A percentile compares a stretch with the other conserved stretches of the same genome.
These are phyloP conservation scores for Leucosticte australis DNA, from an alignment of 2,113 vertebrate species.

Conservation along the genomic window DNA sequence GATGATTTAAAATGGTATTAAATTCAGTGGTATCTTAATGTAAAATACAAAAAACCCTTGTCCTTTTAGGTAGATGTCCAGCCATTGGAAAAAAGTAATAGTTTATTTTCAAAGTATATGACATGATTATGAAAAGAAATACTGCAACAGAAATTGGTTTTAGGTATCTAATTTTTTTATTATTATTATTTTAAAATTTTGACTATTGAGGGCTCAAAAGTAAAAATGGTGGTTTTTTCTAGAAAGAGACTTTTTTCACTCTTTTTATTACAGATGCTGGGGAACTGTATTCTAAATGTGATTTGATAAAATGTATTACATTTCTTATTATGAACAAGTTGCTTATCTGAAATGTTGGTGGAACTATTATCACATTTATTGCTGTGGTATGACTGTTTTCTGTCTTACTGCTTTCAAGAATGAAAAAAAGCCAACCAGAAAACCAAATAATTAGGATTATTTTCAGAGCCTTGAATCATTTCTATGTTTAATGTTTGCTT, in stretches of 20 bases:
- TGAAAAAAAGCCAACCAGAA: neutral
- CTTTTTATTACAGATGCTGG: neutral
- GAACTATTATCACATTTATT: neutral
- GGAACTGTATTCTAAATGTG: neutral
- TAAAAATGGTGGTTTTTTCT: neutral
- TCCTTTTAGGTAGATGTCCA: neutral
- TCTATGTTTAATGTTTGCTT: neutral
- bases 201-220: neutral
- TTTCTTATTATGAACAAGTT: neutral
- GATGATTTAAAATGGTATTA: neutral
- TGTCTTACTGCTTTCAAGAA: neutral
- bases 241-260: neutral
- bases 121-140: neutral
- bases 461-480: neutral
- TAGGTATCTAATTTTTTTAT: too few relatives aligned
- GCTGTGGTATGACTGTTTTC: neutral
- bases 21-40: neutral
- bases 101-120: neutral
- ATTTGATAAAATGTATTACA: neutral
- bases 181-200: neutral
- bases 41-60: neutral
- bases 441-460: neutral
- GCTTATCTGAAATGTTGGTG: neutral
- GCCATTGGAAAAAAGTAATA: neutral
- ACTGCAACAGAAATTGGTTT: neutral